phyloP scores from a whole-genome alignment of 2,797 vertebrate genomes.

The Molossus molossus region DNA sequence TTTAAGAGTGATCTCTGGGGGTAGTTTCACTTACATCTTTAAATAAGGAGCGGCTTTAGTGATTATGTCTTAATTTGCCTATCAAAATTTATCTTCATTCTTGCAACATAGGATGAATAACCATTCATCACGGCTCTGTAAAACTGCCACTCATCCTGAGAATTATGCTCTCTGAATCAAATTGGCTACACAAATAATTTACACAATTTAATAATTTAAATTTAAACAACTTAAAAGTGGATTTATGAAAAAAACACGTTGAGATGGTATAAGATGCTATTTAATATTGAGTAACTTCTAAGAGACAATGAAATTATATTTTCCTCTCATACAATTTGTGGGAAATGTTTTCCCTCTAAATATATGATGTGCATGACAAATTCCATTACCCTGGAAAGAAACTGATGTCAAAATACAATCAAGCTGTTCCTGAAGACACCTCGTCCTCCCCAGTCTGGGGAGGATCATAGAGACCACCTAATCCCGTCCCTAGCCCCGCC shows the following conservation, averaged over 20 bases:
- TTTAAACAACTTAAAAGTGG: not conserved
- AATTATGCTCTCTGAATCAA: not conserved
- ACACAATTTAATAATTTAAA: not conserved
- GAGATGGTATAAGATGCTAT: not conserved
- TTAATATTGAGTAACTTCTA: conserved; percentile 41
- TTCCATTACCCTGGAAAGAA: not conserved
- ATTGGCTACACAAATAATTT: not conserved
- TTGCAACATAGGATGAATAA: not conserved
- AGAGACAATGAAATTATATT: not conserved
- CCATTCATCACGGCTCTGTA: not conserved
- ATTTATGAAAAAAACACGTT: not conserved
- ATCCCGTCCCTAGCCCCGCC: not conserved
- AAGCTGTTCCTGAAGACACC: not conserved
- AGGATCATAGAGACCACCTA: not conserved
- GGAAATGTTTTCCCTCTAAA: not conserved
- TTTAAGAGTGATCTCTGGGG: not conserved
- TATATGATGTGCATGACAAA: not conserved
- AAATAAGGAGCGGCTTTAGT: not conserved
- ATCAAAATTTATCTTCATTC: conserved; percentile 9
- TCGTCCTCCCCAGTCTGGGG: not conserved
- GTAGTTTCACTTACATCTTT: conserved; percentile 38
- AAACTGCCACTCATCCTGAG: not conserved
- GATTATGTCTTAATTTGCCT: conserved; percentile 59
- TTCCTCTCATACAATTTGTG: not conserved
- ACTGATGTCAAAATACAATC: not conserved